Evolutionary conservation across 2,797 vertebrate species (phyloP).

Genomic region (Arctocebus calabarensis): DNA sequence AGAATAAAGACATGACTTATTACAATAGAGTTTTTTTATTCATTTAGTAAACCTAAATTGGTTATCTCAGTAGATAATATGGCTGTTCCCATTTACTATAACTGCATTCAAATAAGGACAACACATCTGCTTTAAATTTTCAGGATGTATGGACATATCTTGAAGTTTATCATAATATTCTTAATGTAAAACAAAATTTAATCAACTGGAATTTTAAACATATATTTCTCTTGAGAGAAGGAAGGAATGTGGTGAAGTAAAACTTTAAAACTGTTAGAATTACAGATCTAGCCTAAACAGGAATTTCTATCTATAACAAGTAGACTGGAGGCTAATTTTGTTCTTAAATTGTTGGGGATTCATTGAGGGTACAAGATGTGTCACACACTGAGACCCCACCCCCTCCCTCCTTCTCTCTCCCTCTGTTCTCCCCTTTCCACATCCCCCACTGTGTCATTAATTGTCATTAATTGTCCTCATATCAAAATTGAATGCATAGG

Average conservation of each 20-base stretch:
- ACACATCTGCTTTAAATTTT: conserved; percentile 35
- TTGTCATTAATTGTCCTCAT: too few relatives aligned
- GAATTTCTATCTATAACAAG: not conserved
- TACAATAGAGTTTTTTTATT: conserved; percentile 58
- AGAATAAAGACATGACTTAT: conserved; percentile 61
- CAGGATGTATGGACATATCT: not conserved
- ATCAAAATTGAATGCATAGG: too few relatives aligned
- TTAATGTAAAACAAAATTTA: conserved; percentile 48
- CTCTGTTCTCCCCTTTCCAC: too few relatives aligned
- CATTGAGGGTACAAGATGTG: too few relatives aligned
- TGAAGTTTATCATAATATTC: conserved; percentile 46
- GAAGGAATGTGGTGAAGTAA: conserved; percentile 35
- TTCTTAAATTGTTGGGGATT: too few relatives aligned
- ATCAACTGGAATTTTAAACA: conserved; percentile 40
- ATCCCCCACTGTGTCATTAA: too few relatives aligned
- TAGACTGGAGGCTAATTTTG: not conserved
- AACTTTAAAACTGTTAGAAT: not conserved
- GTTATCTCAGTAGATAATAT: conserved; percentile 22
- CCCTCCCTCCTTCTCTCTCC: too few relatives aligned
- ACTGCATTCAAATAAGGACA: conserved; percentile 50
- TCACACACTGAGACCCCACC: too few relatives aligned
- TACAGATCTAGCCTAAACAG: not conserved
- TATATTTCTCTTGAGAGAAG: conserved; percentile 6
- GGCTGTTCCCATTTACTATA: conserved; percentile 52
- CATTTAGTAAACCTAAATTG: conserved; percentile 11